Conservation (phyloP, 2,888 invertebrate genomes). For the Onchidella celtica region DNA sequence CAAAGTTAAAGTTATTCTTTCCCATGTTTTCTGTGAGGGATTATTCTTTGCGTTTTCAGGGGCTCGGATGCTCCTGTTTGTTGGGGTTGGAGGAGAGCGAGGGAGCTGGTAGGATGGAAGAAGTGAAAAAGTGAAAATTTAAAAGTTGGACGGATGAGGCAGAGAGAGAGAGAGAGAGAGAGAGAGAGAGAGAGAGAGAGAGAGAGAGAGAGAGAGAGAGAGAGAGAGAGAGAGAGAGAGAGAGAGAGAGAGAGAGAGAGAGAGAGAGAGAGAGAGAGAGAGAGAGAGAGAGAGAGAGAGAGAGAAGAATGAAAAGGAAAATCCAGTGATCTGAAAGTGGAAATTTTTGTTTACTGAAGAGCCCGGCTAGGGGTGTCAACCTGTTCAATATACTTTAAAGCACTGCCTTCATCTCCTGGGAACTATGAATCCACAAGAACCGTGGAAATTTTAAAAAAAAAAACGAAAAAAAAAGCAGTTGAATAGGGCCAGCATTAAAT, state of each 20-base stretch:
- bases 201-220: slow-evolving; percentile 19
- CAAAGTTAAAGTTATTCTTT: too few species aligned
- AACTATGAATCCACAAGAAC: too few species aligned
- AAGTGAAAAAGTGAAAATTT: background rate
- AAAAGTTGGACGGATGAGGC: background rate
- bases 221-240: background rate
- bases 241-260: slow-evolving; percentile 1
- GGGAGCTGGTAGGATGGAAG: background rate
- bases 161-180: slow-evolving; percentile 26
- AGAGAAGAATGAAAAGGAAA: background rate
- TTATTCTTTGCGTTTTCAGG: too few species aligned
- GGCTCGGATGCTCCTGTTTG: too few species aligned
- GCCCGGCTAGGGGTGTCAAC: too few species aligned
- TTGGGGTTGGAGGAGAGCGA: too few species aligned
- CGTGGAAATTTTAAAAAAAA: too few species aligned
- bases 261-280: background rate
- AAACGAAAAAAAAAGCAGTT: background rate
- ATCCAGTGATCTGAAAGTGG: background rate
- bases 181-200: slow-evolving; percentile 13
- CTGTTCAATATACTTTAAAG: too few species aligned
- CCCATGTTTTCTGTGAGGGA: too few species aligned
- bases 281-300: slow-evolving; percentile 7
- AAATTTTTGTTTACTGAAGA: background rate
- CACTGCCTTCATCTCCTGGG: too few species aligned
- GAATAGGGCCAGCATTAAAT: too few species aligned